Conservation (phyloP, 2,113 vertebrate species). For the Todiramphus saurophagus region DNA sequence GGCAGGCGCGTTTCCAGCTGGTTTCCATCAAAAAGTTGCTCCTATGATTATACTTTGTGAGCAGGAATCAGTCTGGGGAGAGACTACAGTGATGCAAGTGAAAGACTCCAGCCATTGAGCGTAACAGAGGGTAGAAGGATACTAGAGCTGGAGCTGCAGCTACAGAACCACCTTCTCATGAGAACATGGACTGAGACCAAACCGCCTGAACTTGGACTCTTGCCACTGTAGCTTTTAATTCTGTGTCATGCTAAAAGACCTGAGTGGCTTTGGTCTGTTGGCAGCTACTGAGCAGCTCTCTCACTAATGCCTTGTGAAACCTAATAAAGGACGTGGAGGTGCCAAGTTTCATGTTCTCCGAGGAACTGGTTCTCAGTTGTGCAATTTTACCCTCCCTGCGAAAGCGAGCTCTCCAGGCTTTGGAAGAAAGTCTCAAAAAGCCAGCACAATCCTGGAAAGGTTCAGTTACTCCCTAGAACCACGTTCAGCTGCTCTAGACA, state of each 20-base stretch:
- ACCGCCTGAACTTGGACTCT: background rate
- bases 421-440: background rate
- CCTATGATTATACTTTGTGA: background rate
- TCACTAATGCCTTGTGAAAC: background rate
- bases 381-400: background rate
- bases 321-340: background rate
- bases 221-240: background rate
- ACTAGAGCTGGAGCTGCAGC: background rate
- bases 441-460: background rate
- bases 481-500: background rate
- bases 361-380: background rate
- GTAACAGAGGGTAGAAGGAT: background rate
- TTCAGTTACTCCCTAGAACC: background rate
- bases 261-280: background rate
- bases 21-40: background rate
- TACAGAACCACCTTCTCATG: background rate
- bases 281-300: background rate
- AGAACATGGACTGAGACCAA: background rate
- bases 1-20: background rate
- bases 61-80: background rate
- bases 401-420: background rate
- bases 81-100: background rate
- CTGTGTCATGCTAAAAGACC: background rate
- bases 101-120: background rate
- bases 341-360: conserved; percentile 10